Conservation (phyloP, 2,113 vertebrate genomes). For the Ameiurus melas region DNA sequence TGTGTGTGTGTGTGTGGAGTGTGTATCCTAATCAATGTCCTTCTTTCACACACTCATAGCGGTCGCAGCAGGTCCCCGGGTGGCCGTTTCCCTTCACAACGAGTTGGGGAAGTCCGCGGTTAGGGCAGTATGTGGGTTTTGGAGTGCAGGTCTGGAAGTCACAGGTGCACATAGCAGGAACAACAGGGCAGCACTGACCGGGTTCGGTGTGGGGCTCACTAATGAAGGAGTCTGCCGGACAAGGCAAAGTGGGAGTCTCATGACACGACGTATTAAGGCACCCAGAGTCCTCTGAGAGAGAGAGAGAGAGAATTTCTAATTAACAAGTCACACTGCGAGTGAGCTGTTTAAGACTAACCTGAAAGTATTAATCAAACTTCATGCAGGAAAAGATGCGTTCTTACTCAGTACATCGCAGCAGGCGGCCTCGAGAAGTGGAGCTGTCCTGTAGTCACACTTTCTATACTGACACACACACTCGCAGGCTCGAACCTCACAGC, state of each 20-base stretch:
- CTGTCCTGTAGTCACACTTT: neutral
- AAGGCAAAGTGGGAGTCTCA: too few species aligned
- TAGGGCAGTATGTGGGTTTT: neutral
- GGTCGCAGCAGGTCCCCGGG: slow-evolving; percentile 11
- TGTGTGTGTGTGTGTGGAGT: neutral
- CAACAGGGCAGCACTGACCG: neutral
- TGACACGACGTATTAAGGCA: too few species aligned
- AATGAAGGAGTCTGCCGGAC: too few species aligned
- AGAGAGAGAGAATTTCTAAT: neutral
- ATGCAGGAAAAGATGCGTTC: neutral
- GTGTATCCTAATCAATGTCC: neutral
- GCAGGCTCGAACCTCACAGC: slow-evolving; percentile 21
- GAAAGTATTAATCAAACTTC: neutral
- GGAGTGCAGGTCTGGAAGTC: slow-evolving; percentile 2
- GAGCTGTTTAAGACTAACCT: neutral
- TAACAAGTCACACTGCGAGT: neutral
- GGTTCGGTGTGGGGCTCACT: neutral
- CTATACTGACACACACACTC: slow-evolving; percentile 29
- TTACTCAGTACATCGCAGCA: slow-evolving; percentile 36
- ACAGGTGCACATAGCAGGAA: neutral
- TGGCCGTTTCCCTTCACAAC: slow-evolving; percentile 3
- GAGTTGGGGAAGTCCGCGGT: neutral
- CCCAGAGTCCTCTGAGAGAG: neutral
- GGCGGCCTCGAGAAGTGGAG: neutral
- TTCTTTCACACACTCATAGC: slow-evolving; percentile 8